A percentile compares a stretch with the other conserved stretches of the same genome.
phyloP scores from a whole-genome alignment of 2,888 invertebrate species.

The Aphrophora alni region DNA sequence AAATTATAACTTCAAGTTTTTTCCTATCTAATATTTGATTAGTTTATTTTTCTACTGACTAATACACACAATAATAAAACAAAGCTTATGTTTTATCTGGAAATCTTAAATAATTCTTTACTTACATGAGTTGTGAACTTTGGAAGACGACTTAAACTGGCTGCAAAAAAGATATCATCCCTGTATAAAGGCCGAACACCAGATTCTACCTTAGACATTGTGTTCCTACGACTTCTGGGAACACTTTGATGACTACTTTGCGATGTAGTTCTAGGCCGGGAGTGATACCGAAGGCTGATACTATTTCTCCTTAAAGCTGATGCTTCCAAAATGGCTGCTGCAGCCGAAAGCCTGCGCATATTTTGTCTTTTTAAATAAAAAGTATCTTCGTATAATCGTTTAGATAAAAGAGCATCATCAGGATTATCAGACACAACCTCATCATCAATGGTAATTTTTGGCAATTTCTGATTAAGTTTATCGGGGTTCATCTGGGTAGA shows the following conservation, averaged over 20 bases:
- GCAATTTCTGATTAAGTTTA: background rate
- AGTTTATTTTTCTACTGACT: too few relatives aligned
- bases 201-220: slow-evolving; percentile 61
- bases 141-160: slow-evolving; percentile 82
- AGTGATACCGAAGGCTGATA: slow-evolving; percentile 45
- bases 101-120: background rate
- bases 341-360: slow-evolving; percentile 10
- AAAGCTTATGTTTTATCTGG: too few relatives aligned
- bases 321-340: slow-evolving; percentile 33
- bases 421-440: slow-evolving; percentile 17
- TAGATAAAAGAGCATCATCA: slow-evolving; percentile 31
- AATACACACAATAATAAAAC: too few relatives aligned
- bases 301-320: slow-evolving; percentile 52
- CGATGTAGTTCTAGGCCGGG: slow-evolving; percentile 51
- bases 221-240: slow-evolving; percentile 53
- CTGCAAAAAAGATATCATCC: slow-evolving; percentile 92
- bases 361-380: background rate
- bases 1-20: too few relatives aligned
- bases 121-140: slow-evolving; percentile 76
- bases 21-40: too few relatives aligned
- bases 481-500: slow-evolving; percentile 20
- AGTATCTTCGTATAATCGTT: slow-evolving; percentile 16
- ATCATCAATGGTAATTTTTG: slow-evolving; percentile 10
- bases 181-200: slow-evolving; percentile 77
- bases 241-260: slow-evolving; percentile 51